These are phyloP conservation scores for Plectus sambesii DNA, from an alignment of 1,140 invertebrate species.

Conservation along the genomic window DNA sequence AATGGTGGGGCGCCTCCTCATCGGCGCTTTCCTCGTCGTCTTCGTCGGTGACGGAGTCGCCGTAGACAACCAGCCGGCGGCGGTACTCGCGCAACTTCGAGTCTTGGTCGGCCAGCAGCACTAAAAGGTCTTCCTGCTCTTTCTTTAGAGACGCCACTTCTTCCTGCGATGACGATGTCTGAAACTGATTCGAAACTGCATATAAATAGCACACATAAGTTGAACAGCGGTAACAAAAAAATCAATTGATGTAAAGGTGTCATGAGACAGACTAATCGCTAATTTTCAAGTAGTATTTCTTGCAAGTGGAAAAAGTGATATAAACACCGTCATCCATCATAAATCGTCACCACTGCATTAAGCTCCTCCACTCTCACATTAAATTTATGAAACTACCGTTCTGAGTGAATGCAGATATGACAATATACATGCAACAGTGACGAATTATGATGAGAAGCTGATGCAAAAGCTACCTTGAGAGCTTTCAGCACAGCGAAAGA, in stretches of 20 bases:
- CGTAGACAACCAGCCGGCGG: conserved; percentile 57
- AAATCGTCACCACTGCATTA: no score
- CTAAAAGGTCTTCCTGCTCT: conserved; percentile 78
- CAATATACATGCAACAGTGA: no score
- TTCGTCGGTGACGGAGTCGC: conserved; percentile 50
- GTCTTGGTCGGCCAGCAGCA: conserved; percentile 71
- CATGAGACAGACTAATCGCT: background rate
- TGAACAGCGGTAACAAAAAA: conserved; percentile 6
- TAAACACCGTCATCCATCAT: conserved; percentile 1
- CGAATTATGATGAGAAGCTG: no score
- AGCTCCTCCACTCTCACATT: no score
- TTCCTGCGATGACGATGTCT: conserved; percentile 21
- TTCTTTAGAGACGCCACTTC: conserved; percentile 63
- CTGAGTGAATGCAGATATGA: no score
- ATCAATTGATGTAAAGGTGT: background rate
- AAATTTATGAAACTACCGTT: no score
- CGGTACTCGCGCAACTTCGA: conserved; percentile 61
- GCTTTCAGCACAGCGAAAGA: no score
- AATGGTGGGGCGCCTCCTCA: no score
- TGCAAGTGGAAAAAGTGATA: background rate
- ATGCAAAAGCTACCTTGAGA: no score
- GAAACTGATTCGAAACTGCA: background rate
- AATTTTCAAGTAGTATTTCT: conserved; percentile 6
- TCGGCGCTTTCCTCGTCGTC: conserved; percentile 30
- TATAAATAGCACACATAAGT: no score